These are phyloP conservation scores for Drosophila chauvacae DNA, from an alignment of 1,140 invertebrate species.

Conservation along the genomic window DNA sequence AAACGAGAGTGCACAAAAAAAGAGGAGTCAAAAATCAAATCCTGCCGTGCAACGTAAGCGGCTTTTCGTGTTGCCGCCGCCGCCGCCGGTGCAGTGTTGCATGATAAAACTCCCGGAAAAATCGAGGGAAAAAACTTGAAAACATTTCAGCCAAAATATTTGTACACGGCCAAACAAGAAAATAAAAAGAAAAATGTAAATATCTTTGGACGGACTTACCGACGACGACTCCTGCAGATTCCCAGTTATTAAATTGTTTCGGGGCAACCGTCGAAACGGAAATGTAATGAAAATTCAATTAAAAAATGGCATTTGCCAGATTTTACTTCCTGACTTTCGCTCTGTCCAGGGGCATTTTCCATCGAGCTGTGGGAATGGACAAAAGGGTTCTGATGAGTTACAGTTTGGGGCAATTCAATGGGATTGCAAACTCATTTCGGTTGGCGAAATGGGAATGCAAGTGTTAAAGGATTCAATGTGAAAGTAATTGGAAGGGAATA, in stretches of 20 bases:
- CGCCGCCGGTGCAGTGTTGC: constrained; percentile 59
- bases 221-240: constrained; percentile 55
- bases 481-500: constrained; percentile 5
- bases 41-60: constrained; percentile 66
- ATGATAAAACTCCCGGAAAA: constrained; percentile 47
- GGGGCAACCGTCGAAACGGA: constrained; percentile 66
- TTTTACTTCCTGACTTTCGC: constrained; percentile 50
- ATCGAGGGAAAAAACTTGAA: constrained; percentile 27
- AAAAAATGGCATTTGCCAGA: constrained; percentile 80
- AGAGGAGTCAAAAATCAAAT: constrained; percentile 44
- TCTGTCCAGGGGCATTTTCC: constrained; percentile 19
- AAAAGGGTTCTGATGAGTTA: constrained; percentile 32
- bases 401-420: constrained; percentile 43
- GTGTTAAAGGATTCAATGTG: constrained; percentile 35
- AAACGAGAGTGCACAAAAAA: constrained; percentile 36
- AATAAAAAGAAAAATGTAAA: constrained; percentile 39
- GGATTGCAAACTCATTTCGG: constrained; percentile 51
- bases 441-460: constrained; percentile 35
- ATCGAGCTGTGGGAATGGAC: constrained; percentile 4
- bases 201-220: constrained; percentile 53
- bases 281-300: constrained; percentile 83
- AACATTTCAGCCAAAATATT: constrained; percentile 59
- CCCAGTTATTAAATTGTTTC: constrained; percentile 69
- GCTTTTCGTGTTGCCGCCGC: constrained; percentile 71
- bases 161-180: constrained; percentile 24